Evolutionary conservation across 2,888 invertebrate species (phyloP).

Genomic region (Sisyra terminalis): DNA sequence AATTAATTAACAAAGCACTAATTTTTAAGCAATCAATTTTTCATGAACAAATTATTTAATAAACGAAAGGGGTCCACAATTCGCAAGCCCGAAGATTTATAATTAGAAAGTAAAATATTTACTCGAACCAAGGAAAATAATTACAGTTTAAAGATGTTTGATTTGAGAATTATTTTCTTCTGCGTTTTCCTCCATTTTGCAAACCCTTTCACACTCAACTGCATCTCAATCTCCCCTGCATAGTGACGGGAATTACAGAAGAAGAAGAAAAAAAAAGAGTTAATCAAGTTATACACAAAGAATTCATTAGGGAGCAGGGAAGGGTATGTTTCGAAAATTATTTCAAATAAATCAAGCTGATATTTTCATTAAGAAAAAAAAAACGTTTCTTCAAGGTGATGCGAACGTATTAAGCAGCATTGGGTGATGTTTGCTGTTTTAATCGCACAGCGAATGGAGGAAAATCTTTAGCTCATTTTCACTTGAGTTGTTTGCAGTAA

Average conservation of each 20-base stretch:
- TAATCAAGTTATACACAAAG: too few species aligned
- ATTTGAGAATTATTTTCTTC: slow-evolving; percentile 7
- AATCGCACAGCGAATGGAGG: background rate
- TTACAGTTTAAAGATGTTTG: slow-evolving; percentile 12
- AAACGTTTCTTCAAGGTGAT: too few species aligned
- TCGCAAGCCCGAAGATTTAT: slow-evolving; percentile 3
- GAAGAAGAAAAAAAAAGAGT: too few species aligned
- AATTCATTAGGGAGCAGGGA: too few species aligned
- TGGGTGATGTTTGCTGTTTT: too few species aligned
- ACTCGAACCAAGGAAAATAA: slow-evolving; percentile 8
- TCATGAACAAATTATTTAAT: background rate
- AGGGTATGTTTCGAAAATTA: too few species aligned
- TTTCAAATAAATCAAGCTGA: too few species aligned
- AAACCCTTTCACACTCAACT: background rate
- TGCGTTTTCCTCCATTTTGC: background rate
- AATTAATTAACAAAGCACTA: background rate
- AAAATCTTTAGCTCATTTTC: slow-evolving; percentile 9
- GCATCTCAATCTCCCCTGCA: background rate
- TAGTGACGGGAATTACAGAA: background rate
- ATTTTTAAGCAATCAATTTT: background rate
- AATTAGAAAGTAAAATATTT: slow-evolving; percentile 5
- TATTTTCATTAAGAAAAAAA: too few species aligned
- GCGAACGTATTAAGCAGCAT: too few species aligned
- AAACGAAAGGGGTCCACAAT: slow-evolving; percentile 1
- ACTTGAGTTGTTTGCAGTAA: slow-evolving; percentile 9